Percentiles rank a stretch among this genome's conserved stretches.
These are phyloP conservation scores for Sminthurides aquaticus DNA, from an alignment of 2,888 invertebrate species.

Conservation along the genomic window DNA sequence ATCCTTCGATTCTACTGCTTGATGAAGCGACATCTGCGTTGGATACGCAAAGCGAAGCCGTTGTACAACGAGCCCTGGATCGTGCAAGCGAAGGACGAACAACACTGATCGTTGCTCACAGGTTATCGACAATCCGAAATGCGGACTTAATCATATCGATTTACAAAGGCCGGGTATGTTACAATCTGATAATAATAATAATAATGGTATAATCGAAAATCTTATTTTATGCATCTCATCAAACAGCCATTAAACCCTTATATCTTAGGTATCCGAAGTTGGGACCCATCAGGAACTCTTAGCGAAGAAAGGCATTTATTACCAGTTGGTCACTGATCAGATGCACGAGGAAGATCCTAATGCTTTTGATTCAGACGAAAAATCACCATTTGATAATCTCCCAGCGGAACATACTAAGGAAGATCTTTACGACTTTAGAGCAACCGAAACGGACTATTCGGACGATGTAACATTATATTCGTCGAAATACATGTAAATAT, in stretches of 20 bases:
- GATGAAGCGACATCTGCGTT: conserved; percentile 53
- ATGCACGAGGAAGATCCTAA: conserved; percentile 47
- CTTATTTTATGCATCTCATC: too few species aligned
- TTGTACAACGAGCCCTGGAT: conserved; percentile 52
- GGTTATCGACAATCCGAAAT: conserved; percentile 47
- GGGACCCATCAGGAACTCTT: conserved; percentile 69
- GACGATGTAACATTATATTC: too few species aligned
- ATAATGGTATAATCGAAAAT: too few species aligned
- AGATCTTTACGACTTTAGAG: neutral
- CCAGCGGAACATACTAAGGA: neutral
- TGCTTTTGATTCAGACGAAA: too few species aligned
- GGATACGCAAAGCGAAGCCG: conserved; percentile 50
- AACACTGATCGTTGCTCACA: conserved; percentile 49
- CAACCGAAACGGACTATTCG: conserved; percentile 1
- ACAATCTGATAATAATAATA: too few species aligned
- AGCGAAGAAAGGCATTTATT: conserved; percentile 57
- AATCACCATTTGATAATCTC: neutral
- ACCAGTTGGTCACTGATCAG: conserved; percentile 59
- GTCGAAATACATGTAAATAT: too few species aligned
- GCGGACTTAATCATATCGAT: conserved; percentile 47
- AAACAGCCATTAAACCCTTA: too few species aligned
- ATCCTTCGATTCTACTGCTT: conserved; percentile 49
- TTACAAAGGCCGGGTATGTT: conserved; percentile 43
- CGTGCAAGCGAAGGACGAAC: conserved; percentile 47
- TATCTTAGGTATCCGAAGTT: conserved; percentile 56